phyloP scores from a whole-genome alignment of 2,113 vertebrate genomes.

The Xiphophorus couchianus region DNA sequence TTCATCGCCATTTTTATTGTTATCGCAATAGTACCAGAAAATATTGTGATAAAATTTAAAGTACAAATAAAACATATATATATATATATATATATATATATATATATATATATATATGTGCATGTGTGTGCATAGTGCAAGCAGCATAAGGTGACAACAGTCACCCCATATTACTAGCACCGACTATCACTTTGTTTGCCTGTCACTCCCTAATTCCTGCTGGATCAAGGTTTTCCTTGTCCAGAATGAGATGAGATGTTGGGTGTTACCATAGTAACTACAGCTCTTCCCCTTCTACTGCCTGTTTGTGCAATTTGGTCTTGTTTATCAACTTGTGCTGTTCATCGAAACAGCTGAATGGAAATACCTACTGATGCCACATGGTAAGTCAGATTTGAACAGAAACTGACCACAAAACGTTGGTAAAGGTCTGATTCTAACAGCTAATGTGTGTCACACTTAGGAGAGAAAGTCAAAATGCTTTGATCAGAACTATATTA shows the following conservation, averaged over 20 bases:
- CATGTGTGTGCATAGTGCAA: neutral
- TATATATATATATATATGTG: neutral
- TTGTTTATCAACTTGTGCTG: slow-evolving; percentile 69
- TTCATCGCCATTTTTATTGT: too few species aligned
- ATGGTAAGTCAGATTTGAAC: slow-evolving; percentile 30
- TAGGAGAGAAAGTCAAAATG: neutral
- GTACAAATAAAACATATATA: too few species aligned
- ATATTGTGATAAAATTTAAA: too few species aligned
- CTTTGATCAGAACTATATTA: too few species aligned
- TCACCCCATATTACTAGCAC: slow-evolving; percentile 26
- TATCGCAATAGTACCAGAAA: too few species aligned
- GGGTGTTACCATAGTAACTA: slow-evolving; percentile 72
- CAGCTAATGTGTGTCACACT: neutral
- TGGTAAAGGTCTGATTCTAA: neutral
- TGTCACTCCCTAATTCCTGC: slow-evolving; percentile 40
- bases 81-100: neutral
- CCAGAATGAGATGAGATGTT: slow-evolving; percentile 34
- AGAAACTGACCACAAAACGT: slow-evolving; percentile 41
- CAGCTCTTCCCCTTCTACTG: slow-evolving; percentile 52
- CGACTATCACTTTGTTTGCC: slow-evolving; percentile 35
- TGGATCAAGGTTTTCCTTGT: slow-evolving; percentile 44
- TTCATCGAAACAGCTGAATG: slow-evolving; percentile 50
- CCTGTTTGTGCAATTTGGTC: slow-evolving; percentile 67
- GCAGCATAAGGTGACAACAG: slow-evolving; percentile 36
- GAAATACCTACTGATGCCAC: slow-evolving; percentile 47